Evolutionary conservation across 2,113 vertebrate genomes (phyloP), one percentile per base, ranked within the genome.

Genomic region (Echinops telfairi): DNA sequence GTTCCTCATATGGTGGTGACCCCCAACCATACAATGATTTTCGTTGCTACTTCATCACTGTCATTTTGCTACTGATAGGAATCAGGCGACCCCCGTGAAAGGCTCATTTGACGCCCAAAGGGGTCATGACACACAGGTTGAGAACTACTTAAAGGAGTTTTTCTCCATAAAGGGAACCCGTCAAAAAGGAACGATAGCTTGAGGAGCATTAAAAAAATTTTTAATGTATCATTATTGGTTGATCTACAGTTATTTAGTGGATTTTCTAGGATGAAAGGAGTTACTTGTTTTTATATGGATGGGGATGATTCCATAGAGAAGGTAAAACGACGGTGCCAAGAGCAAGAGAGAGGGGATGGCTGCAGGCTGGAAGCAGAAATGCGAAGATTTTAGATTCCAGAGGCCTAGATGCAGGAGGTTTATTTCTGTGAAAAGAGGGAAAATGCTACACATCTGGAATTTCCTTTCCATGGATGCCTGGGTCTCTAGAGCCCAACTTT

Each of bases 381-480:
- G 12, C 82, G 9, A 53, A 93, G 82, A 70, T 58, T 85, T 90
- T 73, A 25, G 31, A 84, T 94, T 88, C 88, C 86, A 75, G 23
- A 40, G 83, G 60, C 33, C 66, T 90, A 85, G 70, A 88, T 89
- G 60, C 17, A 92, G 89, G 83, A 95, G 94, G 68, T 33, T 95
- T 64, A 57, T 78, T 95, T 95, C 92, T 80, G 79, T 85, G 93
- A 62, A 84, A 84, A 92, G 22, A 87, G 31, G 62, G 90, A 73
- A 84, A 95, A 88, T 70, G 66, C 17, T 47, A 70, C 76, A 95
- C 97, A 97, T 97, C 97, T 96, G 96, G 97, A 95, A 95, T 96
- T 96, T 97, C 93, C 95, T 96, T 84, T 95, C 92, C 95, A 88
- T 83, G 96, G 93, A 94, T 93, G 94, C 93, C 93, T 93, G 88